Evolutionary conservation across 1,140 invertebrate genomes (phyloP).

Genomic region (Leptopilina boulardi): DNA sequence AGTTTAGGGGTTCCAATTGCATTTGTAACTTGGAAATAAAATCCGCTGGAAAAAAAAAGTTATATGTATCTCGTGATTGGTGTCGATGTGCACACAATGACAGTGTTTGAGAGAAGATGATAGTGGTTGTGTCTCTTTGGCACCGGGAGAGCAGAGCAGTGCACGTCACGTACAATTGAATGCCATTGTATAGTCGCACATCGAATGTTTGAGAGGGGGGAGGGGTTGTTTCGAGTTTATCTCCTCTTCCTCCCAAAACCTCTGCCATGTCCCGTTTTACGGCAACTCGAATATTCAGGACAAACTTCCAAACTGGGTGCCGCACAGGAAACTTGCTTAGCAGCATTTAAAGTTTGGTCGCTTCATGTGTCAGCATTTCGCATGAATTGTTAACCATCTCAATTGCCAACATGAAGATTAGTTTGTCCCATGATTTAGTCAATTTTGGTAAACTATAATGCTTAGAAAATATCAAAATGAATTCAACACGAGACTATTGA

Average conservation of each 20-base stretch:
- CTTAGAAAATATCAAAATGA: no score
- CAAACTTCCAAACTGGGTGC: conserved; percentile 7
- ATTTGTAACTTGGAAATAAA: background rate
- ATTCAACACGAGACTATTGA: background rate
- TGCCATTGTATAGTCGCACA: background rate
- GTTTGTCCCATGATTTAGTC: background rate
- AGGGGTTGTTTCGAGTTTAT: conserved; percentile 25
- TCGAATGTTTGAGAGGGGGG: no score
- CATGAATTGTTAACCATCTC: conserved; percentile 9
- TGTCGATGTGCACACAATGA: background rate
- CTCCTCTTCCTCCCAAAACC: background rate
- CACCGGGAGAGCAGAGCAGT: background rate
- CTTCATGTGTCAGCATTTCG: background rate
- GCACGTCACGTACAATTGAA: background rate
- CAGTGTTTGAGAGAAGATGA: conserved; percentile 13
- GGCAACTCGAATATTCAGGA: background rate
- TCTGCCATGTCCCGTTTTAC: background rate
- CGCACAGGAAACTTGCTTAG: conserved; percentile 1
- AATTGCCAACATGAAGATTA: background rate
- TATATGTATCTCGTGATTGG: background rate
- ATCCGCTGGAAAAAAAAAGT: background rate
- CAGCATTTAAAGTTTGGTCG: background rate
- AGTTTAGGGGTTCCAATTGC: conserved; percentile 19
- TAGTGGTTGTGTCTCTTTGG: conserved; percentile 4
- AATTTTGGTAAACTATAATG: background rate